phyloP scores from a whole-genome alignment of 2,888 invertebrate genomes.

The Enchytraeus crypticus region DNA sequence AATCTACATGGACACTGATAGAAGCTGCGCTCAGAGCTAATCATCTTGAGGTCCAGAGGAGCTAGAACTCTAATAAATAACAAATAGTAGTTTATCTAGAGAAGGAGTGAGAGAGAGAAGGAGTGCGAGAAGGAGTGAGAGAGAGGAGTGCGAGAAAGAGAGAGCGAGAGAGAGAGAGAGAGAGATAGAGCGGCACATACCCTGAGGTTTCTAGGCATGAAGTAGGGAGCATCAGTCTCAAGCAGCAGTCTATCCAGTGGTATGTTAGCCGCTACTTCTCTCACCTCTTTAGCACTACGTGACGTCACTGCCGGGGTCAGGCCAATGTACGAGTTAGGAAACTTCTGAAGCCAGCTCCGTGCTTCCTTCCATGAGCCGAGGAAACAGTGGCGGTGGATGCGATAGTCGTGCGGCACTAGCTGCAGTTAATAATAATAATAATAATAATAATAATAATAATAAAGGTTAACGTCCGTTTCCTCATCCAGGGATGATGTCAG shows the following conservation, averaged over 20 bases:
- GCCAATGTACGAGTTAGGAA: conserved; percentile 43
- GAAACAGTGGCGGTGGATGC: conserved; percentile 52
- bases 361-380: conserved; percentile 45
- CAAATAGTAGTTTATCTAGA: too few relatives aligned
- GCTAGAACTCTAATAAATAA: too few relatives aligned
- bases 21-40: too few relatives aligned
- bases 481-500: too few relatives aligned
- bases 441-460: too few relatives aligned
- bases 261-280: conserved; percentile 43
- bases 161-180: too few relatives aligned
- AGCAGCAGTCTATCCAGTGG: conserved; percentile 49
- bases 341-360: conserved; percentile 45
- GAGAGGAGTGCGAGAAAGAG: too few relatives aligned
- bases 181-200: not conserved
- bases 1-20: too few relatives aligned
- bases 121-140: too few relatives aligned
- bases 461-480: too few relatives aligned
- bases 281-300: conserved; percentile 25
- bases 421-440: conserved; percentile 10
- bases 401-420: conserved; percentile 24
- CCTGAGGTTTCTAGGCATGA: conserved; percentile 38
- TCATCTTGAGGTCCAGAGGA: too few relatives aligned
- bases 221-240: conserved; percentile 53
- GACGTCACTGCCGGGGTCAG: conserved; percentile 48
- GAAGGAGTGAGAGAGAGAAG: too few relatives aligned